Percentiles rank a stretch among this genome's conserved stretches.
Evolutionary conservation across 2,797 vertebrate species (phyloP).

Genomic region (Oophaga sylvatica): DNA sequence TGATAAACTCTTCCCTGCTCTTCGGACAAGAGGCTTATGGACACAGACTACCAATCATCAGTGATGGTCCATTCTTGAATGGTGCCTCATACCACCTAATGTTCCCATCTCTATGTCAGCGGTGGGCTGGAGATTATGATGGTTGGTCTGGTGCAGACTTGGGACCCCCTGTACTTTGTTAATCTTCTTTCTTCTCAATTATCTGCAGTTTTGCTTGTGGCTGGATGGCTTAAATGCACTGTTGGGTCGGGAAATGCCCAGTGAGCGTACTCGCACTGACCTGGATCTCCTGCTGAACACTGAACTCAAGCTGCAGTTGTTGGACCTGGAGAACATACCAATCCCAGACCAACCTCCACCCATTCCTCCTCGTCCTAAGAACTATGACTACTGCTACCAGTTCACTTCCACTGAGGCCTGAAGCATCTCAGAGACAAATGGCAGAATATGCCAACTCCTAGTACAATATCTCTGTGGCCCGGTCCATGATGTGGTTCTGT

Average conservation of each 20-base stretch:
- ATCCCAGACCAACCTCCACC: constrained; percentile 88
- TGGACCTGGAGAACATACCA: constrained; percentile 93
- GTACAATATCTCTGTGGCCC: not conserved
- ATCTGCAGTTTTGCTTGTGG: constrained; percentile 91
- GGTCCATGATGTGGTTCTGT: not conserved
- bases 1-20: no score
- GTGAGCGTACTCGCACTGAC: constrained; percentile 89
- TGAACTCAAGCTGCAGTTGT: constrained; percentile 94
- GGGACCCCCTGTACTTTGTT: not conserved
- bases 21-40: no score
- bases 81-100: no score
- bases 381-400: constrained; percentile 95
- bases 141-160: not conserved
- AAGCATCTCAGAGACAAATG: not conserved
- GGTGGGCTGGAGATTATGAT: not conserved
- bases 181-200: not conserved
- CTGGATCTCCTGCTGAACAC: constrained; percentile 94
- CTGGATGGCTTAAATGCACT: constrained; percentile 90
- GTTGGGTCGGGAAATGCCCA: constrained; percentile 89
- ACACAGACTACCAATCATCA: no score
- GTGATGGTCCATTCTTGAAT: no score
- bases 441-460: no score
- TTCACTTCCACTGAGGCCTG: constrained; percentile 83
- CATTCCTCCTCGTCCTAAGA: constrained; percentile 90
- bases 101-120: no score